phyloP scores from a whole-genome alignment of 2,888 invertebrate species.

The Drosophila seclusa region DNA sequence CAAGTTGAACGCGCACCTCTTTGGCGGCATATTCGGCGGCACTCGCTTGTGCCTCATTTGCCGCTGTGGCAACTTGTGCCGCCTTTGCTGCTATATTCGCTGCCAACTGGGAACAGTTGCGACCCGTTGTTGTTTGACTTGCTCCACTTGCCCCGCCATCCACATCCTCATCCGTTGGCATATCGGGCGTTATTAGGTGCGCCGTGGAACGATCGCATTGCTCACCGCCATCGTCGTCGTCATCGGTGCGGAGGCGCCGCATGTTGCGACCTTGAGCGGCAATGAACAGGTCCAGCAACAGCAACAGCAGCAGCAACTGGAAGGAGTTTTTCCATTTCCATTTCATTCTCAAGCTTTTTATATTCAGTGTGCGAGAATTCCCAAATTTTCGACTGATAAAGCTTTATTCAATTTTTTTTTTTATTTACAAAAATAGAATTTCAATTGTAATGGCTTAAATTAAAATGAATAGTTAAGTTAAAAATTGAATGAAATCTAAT shows the following conservation, averaged over 20 bases:
- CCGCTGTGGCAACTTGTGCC: conserved; percentile 86
- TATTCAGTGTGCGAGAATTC: neutral
- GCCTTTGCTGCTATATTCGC: conserved; percentile 22
- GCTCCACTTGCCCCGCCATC: neutral
- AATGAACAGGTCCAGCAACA: neutral
- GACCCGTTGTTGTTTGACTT: neutral
- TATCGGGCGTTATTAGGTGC: neutral
- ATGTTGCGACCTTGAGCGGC: neutral
- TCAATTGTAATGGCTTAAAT: neutral
- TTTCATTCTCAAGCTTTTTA: neutral
- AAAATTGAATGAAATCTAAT: too few relatives aligned
- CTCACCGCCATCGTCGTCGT: neutral
- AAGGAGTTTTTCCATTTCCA: neutral
- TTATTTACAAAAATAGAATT: neutral
- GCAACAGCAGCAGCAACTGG: neutral
- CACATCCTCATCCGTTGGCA: neutral
- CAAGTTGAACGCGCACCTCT: conserved; percentile 89
- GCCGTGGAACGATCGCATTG: neutral
- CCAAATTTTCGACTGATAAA: neutral
- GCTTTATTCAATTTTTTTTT: too few relatives aligned
- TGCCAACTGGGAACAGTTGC: conserved; percentile 11
- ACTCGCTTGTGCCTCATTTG: conserved; percentile 90
- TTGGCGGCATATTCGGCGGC: conserved; percentile 90
- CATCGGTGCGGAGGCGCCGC: neutral
- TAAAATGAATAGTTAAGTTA: too few relatives aligned